Evolutionary conservation across 2,113 vertebrate species (phyloP).

Genomic region (Thamnaconus septentrionalis): DNA sequence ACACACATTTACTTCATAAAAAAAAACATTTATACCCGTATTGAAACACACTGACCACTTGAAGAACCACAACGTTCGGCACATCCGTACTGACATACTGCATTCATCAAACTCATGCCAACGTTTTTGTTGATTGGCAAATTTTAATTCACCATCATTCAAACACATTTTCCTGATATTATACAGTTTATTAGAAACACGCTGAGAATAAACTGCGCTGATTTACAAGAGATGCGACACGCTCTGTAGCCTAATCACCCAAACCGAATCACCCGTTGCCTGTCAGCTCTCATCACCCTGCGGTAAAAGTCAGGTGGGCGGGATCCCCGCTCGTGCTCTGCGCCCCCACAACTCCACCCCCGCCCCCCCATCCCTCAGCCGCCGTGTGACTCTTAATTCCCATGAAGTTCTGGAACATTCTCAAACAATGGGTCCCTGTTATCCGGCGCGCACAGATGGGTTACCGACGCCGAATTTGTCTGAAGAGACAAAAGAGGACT

Average conservation of each 20-base stretch:
- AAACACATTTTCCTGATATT: no score
- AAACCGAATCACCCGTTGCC: background rate
- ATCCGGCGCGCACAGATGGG: constrained; percentile 70
- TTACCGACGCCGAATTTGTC: constrained; percentile 64
- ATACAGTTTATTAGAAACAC: no score
- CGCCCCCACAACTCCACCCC: background rate
- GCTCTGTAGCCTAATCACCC: no score
- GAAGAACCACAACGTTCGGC: no score
- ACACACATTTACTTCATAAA: no score
- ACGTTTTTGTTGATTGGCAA: no score
- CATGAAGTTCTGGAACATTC: constrained; percentile 56
- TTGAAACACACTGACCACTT: no score
- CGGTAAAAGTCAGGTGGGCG: constrained; percentile 24
- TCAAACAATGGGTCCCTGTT: constrained; percentile 69
- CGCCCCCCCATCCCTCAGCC: constrained; percentile 1
- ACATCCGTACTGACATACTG: no score
- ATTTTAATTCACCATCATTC: no score
- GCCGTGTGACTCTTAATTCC: constrained; percentile 51
- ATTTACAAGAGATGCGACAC: background rate
- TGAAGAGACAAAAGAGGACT: constrained; percentile 68
- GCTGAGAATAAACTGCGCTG: background rate
- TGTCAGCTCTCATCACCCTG: background rate
- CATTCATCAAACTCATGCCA: no score
- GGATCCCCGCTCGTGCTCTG: background rate
- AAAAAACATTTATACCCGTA: no score